phyloP scores from a whole-genome alignment of 2,888 invertebrate species.

The Rugalucina vietnamica region DNA sequence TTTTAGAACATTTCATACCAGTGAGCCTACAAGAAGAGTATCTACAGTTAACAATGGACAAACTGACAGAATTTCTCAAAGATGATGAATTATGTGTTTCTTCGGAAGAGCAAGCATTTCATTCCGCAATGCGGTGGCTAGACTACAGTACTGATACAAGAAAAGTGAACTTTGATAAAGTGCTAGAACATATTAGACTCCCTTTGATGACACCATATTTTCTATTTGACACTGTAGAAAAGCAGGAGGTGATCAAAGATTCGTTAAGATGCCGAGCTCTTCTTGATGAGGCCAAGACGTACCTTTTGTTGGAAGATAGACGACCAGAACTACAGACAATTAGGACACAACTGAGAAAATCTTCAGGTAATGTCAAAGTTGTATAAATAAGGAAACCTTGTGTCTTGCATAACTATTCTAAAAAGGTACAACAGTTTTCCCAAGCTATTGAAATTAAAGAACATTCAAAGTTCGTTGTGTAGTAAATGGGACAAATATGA shows the following conservation, averaged over 20 bases:
- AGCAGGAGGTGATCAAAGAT: slow-evolving; percentile 80
- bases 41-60: slow-evolving; percentile 91
- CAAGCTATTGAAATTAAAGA: too few species aligned
- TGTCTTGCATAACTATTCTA: too few species aligned
- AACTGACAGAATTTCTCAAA: slow-evolving; percentile 92
- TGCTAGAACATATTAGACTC: slow-evolving; percentile 85
- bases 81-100: slow-evolving; percentile 96
- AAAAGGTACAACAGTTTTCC: too few species aligned
- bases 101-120: slow-evolving; percentile 92
- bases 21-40: slow-evolving; percentile 97
- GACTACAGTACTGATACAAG: slow-evolving; percentile 91
- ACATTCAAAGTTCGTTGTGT: too few species aligned
- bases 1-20: slow-evolving; percentile 81
- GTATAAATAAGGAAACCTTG: too few species aligned
- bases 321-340: slow-evolving; percentile 82
- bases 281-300: slow-evolving; percentile 85
- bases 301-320: slow-evolving; percentile 84
- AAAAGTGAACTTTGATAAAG: slow-evolving; percentile 72
- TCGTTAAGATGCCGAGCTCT: slow-evolving; percentile 83
- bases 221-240: slow-evolving; percentile 84
- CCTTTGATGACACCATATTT: slow-evolving; percentile 85
- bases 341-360: slow-evolving; percentile 83
- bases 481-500: too few species aligned
- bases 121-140: slow-evolving; percentile 94
- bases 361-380: slow-evolving; percentile 81